Evolutionary conservation across 1,140 invertebrate species (phyloP).

Genomic region (Hormaphis cornu): DNA sequence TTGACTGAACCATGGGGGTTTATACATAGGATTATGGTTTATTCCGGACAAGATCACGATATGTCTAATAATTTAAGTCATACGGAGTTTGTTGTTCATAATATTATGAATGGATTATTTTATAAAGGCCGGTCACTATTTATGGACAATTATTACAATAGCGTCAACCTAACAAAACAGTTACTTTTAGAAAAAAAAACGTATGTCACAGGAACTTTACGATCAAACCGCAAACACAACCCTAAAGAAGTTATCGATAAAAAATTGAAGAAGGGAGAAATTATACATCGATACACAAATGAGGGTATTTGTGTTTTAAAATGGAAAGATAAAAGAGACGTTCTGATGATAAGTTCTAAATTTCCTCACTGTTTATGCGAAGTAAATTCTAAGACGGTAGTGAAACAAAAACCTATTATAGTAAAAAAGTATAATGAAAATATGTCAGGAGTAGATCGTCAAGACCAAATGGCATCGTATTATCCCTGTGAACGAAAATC

Average conservation of each 20-base stretch:
- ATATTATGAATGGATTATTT: constrained; percentile 7
- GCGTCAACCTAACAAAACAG: constrained; percentile 35
- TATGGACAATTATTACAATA: constrained; percentile 35
- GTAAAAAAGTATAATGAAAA: constrained; percentile 33
- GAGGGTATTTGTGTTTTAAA: constrained; percentile 35
- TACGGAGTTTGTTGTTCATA: not conserved
- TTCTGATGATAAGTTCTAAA: constrained; percentile 30
- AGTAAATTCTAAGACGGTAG: not conserved
- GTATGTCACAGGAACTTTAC: constrained; percentile 35
- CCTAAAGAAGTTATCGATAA: constrained; percentile 34
- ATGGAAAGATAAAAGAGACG: constrained; percentile 38
- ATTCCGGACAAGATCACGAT: constrained; percentile 32
- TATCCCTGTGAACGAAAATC: constrained; percentile 25
- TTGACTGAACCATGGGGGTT: constrained; percentile 39
- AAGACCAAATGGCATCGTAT: constrained; percentile 32
- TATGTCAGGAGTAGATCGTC: constrained; percentile 27
- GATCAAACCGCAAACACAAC: constrained; percentile 36
- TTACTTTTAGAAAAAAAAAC: constrained; percentile 34
- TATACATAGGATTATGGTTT: constrained; percentile 38
- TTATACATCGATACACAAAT: constrained; percentile 1
- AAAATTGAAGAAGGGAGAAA: constrained; percentile 36
- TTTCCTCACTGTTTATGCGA: constrained; percentile 8
- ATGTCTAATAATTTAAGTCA: not conserved
- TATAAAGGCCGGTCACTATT: constrained; percentile 3
- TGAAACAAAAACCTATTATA: constrained; percentile 19